These are phyloP conservation scores for Ophraella communa DNA, from an alignment of 2,888 invertebrate species.

Conservation along the genomic window DNA sequence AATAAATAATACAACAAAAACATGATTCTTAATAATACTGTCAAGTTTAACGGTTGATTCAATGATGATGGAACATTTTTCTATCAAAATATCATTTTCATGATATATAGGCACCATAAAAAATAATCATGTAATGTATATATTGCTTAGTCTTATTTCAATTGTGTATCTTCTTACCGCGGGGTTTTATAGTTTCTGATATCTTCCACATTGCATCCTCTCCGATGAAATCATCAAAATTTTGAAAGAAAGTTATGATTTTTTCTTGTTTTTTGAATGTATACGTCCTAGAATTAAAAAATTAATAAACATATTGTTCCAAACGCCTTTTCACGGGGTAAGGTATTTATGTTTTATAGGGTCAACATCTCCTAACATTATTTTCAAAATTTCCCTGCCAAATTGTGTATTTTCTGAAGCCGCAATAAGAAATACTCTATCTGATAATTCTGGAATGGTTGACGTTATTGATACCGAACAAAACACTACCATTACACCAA, in stretches of 20 bases:
- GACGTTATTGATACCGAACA: too few relatives aligned
- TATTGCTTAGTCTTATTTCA: conserved; percentile 37
- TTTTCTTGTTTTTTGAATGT: conserved; percentile 92
- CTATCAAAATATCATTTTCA: too few relatives aligned
- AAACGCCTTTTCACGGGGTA: neutral
- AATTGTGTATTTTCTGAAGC: too few relatives aligned
- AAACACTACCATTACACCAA: too few relatives aligned
- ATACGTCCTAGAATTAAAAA: conserved; percentile 77
- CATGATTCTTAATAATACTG: neutral
- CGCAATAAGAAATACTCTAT: too few relatives aligned
- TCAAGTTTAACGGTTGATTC: neutral
- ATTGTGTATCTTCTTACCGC: conserved; percentile 66
- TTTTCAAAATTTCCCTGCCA: too few relatives aligned
- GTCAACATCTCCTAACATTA: too few relatives aligned
- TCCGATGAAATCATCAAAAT: conserved; percentile 93
- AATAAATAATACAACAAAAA: neutral
- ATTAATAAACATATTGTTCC: conserved; percentile 15
- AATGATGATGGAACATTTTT: neutral
- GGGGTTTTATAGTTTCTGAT: conserved; percentile 94
- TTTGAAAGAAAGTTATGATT: conserved; percentile 93
- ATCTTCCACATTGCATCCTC: conserved; percentile 99
- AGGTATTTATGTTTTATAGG: neutral
- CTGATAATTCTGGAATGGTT: too few relatives aligned
- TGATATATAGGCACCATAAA: conserved; percentile 13
- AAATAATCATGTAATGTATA: too few relatives aligned